Base-by-base conservation (phyloP, 2,888 invertebrate genomes). In the Trichopria drosophilae region DNA sequence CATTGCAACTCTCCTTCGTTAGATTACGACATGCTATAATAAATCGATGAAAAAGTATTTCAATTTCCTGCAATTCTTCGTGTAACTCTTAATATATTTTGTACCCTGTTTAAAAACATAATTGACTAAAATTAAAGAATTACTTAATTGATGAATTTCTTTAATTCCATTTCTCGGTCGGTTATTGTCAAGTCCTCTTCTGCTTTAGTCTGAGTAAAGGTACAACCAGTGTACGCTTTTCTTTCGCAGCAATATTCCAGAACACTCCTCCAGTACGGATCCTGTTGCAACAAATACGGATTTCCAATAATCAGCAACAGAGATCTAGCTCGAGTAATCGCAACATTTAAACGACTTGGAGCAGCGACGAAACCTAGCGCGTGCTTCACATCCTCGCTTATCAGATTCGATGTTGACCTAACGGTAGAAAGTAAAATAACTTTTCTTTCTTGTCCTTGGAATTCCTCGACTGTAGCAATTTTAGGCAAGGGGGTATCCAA, bases 291-390 rank as follows among this genome's bases (percentile, higher is more conserved):
- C 19, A 91, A 74, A 63, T 84, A 80, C 0, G 94, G 93, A 77
- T 93, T 89, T 34, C 95, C 95, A 60, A 94, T 81, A 41, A 96
- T 79, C 28, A 95, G 80, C 4, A 90, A 80, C 19, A 93, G 78
- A 6, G 87, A 82, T 71, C 88, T 84, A 7, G 93, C 90, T 59
- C 96, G 82, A 0, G 93, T 93, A 39, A 95, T 80, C 1, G 93
- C 87, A 0, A 96, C 96, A 77, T 96, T 97, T 63, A 95, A 80
- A 51, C 95, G 81, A 69, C 88, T 87, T 0, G 87, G 84, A 58
- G 84, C 84, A 15, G 82, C 79, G 1, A 92, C 79, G 66, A 92
- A 92, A 2, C 89, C 89, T 23, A 92, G 73, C n/a, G 80, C 75
- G 58, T 81, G 77, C 44, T 72, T 76, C 3, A 80, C 51, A 59